Percentiles rank a stretch among this genome's conserved stretches.
Conservation (phyloP, 2,888 invertebrate genomes). For the Cosmia trapezina region DNA sequence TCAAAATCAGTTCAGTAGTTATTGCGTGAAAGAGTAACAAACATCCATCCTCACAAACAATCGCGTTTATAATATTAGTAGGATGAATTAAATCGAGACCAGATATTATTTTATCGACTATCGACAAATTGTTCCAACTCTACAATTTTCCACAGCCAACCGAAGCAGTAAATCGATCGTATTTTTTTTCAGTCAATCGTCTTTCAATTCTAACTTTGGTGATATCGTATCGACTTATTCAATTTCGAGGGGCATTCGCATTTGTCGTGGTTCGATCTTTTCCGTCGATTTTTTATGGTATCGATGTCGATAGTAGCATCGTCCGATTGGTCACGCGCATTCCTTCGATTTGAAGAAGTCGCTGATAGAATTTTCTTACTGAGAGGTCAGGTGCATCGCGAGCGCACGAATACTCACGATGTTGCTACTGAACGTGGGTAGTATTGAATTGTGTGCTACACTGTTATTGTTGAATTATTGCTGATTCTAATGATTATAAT, state of each 20-base stretch:
- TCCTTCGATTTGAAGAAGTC: constrained; percentile 80
- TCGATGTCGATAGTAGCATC: constrained; percentile 78
- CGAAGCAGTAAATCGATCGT: constrained; percentile 82
- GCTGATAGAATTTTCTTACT: constrained; percentile 76
- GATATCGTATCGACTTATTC: constrained; percentile 89
- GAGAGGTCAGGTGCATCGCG: constrained; percentile 72
- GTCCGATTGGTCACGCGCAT: constrained; percentile 86
- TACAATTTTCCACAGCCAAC: constrained; percentile 72
- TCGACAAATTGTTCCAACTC: constrained; percentile 61
- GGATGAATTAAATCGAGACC: background rate
- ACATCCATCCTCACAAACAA: too few relatives aligned
- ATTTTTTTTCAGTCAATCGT: constrained; percentile 85
- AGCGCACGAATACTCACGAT: constrained; percentile 52
- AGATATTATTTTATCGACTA: constrained; percentile 46
- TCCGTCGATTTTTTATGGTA: constrained; percentile 82
- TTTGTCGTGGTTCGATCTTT: constrained; percentile 85
- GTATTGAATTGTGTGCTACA: constrained; percentile 29
- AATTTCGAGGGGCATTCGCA: constrained; percentile 86
- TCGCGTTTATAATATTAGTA: too few relatives aligned
- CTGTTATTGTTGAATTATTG: background rate
- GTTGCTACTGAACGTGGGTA: constrained; percentile 12
- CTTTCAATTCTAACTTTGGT: constrained; percentile 88
- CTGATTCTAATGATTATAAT: too few relatives aligned
- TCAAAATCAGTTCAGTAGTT: too few relatives aligned
- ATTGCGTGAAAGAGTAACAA: too few relatives aligned